Evolutionary conservation across 2,888 invertebrate genomes (phyloP).

Genomic region (Deilephila porcellus): DNA sequence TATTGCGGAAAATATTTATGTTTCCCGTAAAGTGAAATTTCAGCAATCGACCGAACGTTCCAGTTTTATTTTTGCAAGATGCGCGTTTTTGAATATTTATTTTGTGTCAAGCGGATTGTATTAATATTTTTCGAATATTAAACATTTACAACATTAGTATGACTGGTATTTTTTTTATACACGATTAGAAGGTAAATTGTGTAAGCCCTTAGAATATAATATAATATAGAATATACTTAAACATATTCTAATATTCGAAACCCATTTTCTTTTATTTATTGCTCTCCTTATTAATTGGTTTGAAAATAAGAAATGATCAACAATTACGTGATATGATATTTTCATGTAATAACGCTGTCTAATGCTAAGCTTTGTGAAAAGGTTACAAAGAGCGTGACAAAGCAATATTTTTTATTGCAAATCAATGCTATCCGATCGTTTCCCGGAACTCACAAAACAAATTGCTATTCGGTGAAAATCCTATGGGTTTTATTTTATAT

Average conservation of each 20-base stretch:
- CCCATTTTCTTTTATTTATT: too few species aligned
- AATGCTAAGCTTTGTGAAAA: conserved; percentile 58
- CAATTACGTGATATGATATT: conserved; percentile 36
- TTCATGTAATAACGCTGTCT: conserved; percentile 32
- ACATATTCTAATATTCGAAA: too few species aligned
- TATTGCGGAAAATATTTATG: conserved; percentile 76
- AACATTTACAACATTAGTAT: background rate
- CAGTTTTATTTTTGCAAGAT: conserved; percentile 51
- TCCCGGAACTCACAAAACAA: conserved; percentile 68
- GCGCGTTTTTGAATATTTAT: conserved; percentile 36
- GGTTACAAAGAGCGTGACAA: conserved; percentile 69
- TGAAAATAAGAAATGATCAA: conserved; percentile 35
- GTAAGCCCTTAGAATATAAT: conserved; percentile 40
- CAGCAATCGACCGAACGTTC: conserved; percentile 49
- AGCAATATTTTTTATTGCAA: conserved; percentile 74
- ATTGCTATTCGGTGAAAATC: conserved; percentile 62
- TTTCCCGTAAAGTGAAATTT: conserved; percentile 62
- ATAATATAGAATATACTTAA: too few species aligned
- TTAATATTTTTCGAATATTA: background rate
- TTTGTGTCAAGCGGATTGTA: conserved; percentile 7
- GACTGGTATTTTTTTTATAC: background rate
- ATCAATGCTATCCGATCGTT: conserved; percentile 70
- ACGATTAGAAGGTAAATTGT: background rate
- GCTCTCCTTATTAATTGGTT: too few species aligned
- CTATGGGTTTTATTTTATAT: conserved; percentile 55